phyloP scores from a whole-genome alignment of 35 echinoderm and acorn worm genomes.

The Lytechinus variegatus region DNA sequence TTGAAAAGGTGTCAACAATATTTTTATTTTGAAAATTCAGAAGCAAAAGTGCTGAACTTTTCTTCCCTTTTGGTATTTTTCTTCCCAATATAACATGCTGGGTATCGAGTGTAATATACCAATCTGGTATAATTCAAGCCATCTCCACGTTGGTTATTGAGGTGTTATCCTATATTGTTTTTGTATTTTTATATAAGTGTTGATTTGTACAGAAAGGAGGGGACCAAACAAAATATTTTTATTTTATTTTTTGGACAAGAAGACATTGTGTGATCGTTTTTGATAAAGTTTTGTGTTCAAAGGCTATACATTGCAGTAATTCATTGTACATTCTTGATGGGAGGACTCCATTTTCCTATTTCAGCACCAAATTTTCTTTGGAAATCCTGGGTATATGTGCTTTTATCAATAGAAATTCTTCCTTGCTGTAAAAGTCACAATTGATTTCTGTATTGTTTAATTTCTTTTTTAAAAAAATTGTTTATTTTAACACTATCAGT shows the following conservation, averaged over 20 bases:
- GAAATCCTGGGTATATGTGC: not conserved
- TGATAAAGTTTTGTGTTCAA: not conserved
- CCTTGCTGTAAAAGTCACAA: no score
- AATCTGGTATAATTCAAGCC: not conserved
- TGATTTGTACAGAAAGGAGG: constrained; percentile 17
- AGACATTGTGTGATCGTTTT: not conserved
- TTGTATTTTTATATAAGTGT: constrained; percentile 15
- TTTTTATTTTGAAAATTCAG: not conserved
- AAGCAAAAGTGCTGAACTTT: not conserved
- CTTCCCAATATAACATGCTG: not conserved
- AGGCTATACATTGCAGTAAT: not conserved
- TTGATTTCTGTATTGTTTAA: no score
- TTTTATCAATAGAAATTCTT: not conserved
- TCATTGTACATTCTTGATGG: not conserved
- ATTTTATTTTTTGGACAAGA: not conserved
- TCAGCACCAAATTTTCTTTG: not conserved
- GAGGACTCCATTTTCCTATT: not conserved
- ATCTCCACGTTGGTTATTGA: not conserved
- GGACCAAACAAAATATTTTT: not conserved
- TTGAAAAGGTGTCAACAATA: not conserved
- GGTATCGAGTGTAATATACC: not conserved
- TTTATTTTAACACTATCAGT: no score
- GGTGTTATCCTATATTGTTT: not conserved
- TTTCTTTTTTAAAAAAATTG: no score
- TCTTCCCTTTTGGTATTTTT: not conserved